Evolutionary conservation across 2,797 vertebrate genomes (phyloP).

Genomic region (Clarias pachynema): DNA sequence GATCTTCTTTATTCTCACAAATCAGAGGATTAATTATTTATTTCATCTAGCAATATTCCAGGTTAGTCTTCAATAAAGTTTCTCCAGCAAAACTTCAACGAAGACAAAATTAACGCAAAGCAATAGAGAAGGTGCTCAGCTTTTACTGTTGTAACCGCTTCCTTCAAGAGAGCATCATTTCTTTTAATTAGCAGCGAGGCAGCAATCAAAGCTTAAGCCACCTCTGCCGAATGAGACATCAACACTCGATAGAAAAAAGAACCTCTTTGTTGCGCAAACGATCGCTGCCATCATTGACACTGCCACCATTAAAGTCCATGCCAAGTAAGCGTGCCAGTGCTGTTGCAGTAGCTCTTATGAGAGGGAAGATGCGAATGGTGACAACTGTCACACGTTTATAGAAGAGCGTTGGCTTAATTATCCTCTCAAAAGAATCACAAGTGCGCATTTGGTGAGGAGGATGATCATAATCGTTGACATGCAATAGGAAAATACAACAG

Average conservation of each 20-base stretch:
- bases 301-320: constrained; percentile 60
- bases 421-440: constrained; percentile 72
- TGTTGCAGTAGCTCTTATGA: constrained; percentile 38
- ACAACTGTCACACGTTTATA: constrained; percentile 72
- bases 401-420: constrained; percentile 73
- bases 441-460: constrained; percentile 9
- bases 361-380: constrained; percentile 42
- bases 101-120: constrained; percentile 44
- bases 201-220: constrained; percentile 74
- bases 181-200: constrained; percentile 74
- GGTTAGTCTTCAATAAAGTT: constrained; percentile 45
- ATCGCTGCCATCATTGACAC: constrained; percentile 59
- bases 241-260: constrained; percentile 53
- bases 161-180: constrained; percentile 74
- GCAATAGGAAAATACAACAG: constrained; percentile 17
- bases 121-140: constrained; percentile 57
- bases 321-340: constrained; percentile 61
- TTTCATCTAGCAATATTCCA: constrained; percentile 55
- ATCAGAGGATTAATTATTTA: constrained; percentile 59
- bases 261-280: constrained; percentile 53
- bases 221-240: constrained; percentile 70
- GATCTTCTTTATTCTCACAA: constrained; percentile 48
- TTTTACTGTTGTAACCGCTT: constrained; percentile 67
- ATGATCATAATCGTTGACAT: constrained; percentile 40
- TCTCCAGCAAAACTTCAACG: constrained; percentile 50